A percentile compares a stretch with the other conserved stretches of the same genome.
Evolutionary conservation across 2,113 vertebrate species (phyloP).

Genomic region (Calypte anna): DNA sequence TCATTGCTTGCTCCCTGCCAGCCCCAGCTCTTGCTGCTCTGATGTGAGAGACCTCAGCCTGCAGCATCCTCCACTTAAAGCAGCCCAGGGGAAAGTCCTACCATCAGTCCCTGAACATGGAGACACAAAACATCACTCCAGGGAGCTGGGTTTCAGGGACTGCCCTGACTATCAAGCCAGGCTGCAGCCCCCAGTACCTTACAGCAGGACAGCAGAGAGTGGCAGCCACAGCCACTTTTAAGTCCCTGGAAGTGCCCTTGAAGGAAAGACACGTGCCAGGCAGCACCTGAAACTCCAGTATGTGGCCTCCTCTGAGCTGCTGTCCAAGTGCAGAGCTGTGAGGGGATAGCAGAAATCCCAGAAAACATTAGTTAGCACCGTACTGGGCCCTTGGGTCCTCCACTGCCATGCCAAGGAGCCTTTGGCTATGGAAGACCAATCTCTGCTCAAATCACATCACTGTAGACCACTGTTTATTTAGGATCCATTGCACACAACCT

Average conservation of each 20-base stretch:
- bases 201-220: neutral
- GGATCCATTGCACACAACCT: neutral
- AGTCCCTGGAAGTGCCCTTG: neutral
- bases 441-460: neutral
- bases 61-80: neutral
- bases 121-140: neutral
- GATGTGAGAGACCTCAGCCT: neutral
- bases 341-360: neutral
- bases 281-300: neutral
- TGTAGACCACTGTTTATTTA: neutral
- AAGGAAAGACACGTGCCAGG: neutral
- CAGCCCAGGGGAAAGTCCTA: neutral
- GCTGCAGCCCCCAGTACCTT: neutral
- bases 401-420: neutral
- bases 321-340: neutral
- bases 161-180: fast-evolving
- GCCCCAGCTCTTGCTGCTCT: neutral
- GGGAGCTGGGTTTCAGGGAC: neutral
- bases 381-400: neutral
- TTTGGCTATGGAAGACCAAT: neutral
- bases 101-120: fast-evolving
- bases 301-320: neutral
- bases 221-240: neutral
- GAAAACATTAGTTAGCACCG: neutral
- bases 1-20: neutral